A percentile compares a stretch with the other conserved stretches of the same genome.
Conservation (phyloP, 2,888 invertebrate species). For the Drosophila nr. fundita region DNA sequence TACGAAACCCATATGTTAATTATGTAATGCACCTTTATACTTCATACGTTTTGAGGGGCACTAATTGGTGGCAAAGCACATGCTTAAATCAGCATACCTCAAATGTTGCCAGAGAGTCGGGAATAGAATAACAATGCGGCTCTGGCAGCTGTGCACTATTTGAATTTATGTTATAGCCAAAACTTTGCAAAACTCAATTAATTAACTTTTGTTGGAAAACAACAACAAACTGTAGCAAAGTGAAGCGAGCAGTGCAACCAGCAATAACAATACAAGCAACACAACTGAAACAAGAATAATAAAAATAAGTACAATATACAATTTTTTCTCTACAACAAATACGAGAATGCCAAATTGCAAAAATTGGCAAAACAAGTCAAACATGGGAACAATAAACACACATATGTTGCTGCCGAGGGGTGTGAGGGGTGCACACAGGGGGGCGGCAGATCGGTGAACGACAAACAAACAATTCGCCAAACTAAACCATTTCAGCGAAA, state of each 20-base stretch:
- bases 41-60: no score
- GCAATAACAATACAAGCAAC: slow-evolving; percentile 17
- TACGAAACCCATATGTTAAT: background rate
- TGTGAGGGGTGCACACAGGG: background rate
- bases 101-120: slow-evolving; percentile 1
- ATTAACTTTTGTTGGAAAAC: slow-evolving; percentile 75
- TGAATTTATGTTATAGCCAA: slow-evolving; percentile 77
- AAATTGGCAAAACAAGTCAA: slow-evolving; percentile 46
- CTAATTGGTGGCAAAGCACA: background rate
- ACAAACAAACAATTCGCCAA: slow-evolving; percentile 52
- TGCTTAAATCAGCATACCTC: slow-evolving; percentile 15
- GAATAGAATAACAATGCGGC: slow-evolving; percentile 17
- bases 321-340: slow-evolving; percentile 62
- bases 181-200: slow-evolving; percentile 80
- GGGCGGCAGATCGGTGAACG: slow-evolving; percentile 14
- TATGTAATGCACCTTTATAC: accelerated
- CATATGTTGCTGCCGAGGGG: background rate
- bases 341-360: slow-evolving; percentile 43
- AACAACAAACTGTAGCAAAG: slow-evolving; percentile 44
- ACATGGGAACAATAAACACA: slow-evolving; percentile 27
- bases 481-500: slow-evolving; percentile 58
- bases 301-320: slow-evolving; percentile 61
- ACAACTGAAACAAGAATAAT: slow-evolving; percentile 41
- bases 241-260: slow-evolving; percentile 40
- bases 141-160: slow-evolving; percentile 54